Percentiles rank a stretch among this genome's conserved stretches.
These are phyloP conservation scores for Helicoverpa zea DNA, from an alignment of 1,140 invertebrate genomes.

Conservation along the genomic window DNA sequence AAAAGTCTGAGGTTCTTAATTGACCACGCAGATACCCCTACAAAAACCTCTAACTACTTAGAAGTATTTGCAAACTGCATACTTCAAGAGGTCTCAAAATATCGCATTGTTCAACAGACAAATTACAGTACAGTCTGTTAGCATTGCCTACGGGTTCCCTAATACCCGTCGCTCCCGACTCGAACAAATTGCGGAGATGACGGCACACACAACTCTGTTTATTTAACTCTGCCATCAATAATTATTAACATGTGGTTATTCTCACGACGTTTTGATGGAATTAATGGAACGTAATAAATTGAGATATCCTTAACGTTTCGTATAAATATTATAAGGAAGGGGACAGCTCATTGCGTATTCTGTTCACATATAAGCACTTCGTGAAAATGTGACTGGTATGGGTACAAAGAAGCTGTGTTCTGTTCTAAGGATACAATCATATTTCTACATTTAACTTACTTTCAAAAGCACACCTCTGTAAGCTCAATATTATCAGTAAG, in stretches of 20 bases:
- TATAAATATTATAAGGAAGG: conserved; percentile 66
- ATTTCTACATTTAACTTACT: conserved; percentile 22
- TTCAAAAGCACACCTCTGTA: not conserved
- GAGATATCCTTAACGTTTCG: conserved; percentile 66
- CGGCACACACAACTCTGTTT: conserved; percentile 2
- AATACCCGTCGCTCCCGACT: not conserved
- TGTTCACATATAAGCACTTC: conserved; percentile 66
- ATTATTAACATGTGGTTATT: conserved; percentile 42
- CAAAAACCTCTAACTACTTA: not conserved
- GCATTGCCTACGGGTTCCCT: conserved; percentile 7
- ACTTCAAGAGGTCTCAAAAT: not conserved
- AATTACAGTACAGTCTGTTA: conserved; percentile 6
- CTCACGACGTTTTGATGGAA: conserved; percentile 39
- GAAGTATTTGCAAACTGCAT: not conserved
- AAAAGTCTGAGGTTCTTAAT: no score
- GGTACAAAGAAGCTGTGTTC: conserved; percentile 45
- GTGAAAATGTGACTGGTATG: conserved; percentile 68
- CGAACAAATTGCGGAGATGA: conserved; percentile 24
- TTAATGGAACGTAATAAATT: conserved; percentile 72
- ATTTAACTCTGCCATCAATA: not conserved
- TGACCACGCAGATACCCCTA: no score
- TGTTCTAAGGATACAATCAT: conserved; percentile 39
- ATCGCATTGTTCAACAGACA: not conserved
- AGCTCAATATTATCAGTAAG: no score
- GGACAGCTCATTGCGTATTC: conserved; percentile 72